Percentiles rank a stretch among this genome's conserved stretches.
phyloP scores from a whole-genome alignment of 2,888 invertebrate species.

The Yponomeuta sedellus region DNA sequence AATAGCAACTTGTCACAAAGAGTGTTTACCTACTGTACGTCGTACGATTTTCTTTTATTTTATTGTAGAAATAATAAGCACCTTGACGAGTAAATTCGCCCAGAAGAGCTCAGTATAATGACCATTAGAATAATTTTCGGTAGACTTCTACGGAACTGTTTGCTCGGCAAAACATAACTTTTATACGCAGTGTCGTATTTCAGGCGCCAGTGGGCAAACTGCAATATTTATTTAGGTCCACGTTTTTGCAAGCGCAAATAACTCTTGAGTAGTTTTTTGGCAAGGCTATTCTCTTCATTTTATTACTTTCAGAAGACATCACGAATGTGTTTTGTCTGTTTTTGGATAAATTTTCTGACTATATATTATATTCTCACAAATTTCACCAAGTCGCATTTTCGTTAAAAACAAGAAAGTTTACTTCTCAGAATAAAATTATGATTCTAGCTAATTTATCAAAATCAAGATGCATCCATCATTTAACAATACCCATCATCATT shows the following conservation, averaged over 20 bases:
- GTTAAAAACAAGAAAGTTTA: no score
- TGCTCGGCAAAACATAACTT: background rate
- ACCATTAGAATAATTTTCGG: background rate
- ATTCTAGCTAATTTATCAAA: background rate
- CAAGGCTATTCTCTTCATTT: background rate
- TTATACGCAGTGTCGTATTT: slow-evolving; percentile 41
- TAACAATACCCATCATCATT: slow-evolving; percentile 2
- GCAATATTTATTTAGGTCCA: slow-evolving; percentile 60
- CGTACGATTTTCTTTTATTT: no score
- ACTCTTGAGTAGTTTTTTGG: background rate
- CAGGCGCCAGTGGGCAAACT: slow-evolving; percentile 71
- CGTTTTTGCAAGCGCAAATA: slow-evolving; percentile 25
- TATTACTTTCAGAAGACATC: background rate
- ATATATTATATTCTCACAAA: background rate
- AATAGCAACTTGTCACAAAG: no score
- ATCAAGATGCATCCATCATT: slow-evolving; percentile 2
- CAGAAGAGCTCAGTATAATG: no score
- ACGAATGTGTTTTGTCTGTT: no score
- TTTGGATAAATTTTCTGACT: no score
- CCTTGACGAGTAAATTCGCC: no score
- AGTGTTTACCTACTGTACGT: no score
- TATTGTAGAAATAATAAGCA: no score
- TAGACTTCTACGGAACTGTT: background rate
- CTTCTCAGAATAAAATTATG: no score
- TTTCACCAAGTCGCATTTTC: background rate